A percentile compares a stretch with the other conserved stretches of the same genome.
Evolutionary conservation across 2,797 vertebrate genomes (phyloP).

Genomic region (Zalophus californianus): DNA sequence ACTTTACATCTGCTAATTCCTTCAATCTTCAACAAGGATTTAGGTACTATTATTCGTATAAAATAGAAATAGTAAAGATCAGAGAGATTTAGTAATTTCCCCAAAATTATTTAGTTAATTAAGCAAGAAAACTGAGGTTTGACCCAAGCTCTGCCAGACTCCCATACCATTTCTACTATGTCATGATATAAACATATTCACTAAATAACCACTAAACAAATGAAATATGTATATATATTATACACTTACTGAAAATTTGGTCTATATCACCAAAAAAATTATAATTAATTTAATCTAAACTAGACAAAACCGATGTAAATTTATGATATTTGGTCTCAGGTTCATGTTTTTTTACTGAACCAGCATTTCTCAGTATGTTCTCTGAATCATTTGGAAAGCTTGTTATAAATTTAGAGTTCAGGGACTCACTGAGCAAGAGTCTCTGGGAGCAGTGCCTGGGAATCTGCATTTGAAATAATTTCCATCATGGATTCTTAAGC

Average conservation of each 20-base stretch:
- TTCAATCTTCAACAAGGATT: neutral
- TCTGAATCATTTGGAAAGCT: neutral
- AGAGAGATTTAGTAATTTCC: neutral
- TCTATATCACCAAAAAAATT: neutral
- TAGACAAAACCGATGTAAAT: neutral
- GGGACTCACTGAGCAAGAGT: neutral
- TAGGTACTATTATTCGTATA: neutral
- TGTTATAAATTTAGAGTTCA: neutral
- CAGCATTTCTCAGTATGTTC: neutral
- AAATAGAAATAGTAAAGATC: neutral
- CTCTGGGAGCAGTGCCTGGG: neutral
- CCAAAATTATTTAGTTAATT: conserved; percentile 8
- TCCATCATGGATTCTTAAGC: neutral
- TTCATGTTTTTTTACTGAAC: neutral
- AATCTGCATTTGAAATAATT: neutral
- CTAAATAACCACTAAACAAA: neutral
- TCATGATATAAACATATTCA: neutral
- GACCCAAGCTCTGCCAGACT: neutral
- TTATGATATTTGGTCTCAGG: neutral
- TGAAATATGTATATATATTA: neutral
- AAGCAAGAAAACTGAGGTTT: neutral
- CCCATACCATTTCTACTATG: neutral
- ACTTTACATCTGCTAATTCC: neutral
- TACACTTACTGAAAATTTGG: neutral
- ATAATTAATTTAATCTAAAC: neutral